Conservation (phyloP, 53 echinoderm and acorn worm genomes). For the Crossaster papposus region DNA sequence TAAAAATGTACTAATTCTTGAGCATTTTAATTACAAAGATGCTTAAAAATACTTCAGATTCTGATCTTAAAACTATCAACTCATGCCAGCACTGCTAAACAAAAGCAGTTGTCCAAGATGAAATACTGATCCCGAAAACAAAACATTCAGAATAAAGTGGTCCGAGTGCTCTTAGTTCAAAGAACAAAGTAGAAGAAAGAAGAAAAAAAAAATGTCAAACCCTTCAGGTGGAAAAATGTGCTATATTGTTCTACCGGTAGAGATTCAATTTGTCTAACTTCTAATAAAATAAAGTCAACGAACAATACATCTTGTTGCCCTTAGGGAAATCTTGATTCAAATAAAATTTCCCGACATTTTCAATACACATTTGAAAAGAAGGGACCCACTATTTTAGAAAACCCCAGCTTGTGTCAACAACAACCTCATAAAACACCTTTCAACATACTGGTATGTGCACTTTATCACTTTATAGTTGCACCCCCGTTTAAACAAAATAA, state of each 20-base stretch:
- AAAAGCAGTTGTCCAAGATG: too few species aligned
- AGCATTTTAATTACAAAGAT: too few species aligned
- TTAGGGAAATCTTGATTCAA: neutral
- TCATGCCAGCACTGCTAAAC: neutral
- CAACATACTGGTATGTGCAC: neutral
- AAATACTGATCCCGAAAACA: too few species aligned
- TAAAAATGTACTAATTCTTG: too few species aligned
- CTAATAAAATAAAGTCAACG: too few species aligned
- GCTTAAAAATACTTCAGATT: neutral
- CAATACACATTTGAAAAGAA: neutral
- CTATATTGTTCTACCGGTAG: too few species aligned
- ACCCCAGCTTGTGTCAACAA: neutral
- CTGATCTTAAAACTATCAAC: neutral
- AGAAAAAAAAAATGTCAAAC: too few species aligned
- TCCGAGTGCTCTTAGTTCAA: too few species aligned
- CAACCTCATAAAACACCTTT: constrained; percentile 4
- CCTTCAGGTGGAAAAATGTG: too few species aligned
- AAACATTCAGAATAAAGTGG: too few species aligned
- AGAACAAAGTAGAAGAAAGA: too few species aligned
- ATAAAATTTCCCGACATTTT: neutral
- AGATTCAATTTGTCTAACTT: too few species aligned
- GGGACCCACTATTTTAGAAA: neutral
- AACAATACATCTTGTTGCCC: neutral
- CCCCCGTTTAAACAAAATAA: constrained; percentile 23
- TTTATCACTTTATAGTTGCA: constrained; percentile 20